phyloP scores from a whole-genome alignment of 1,140 invertebrate species.

The Reticulitermes speratus region DNA sequence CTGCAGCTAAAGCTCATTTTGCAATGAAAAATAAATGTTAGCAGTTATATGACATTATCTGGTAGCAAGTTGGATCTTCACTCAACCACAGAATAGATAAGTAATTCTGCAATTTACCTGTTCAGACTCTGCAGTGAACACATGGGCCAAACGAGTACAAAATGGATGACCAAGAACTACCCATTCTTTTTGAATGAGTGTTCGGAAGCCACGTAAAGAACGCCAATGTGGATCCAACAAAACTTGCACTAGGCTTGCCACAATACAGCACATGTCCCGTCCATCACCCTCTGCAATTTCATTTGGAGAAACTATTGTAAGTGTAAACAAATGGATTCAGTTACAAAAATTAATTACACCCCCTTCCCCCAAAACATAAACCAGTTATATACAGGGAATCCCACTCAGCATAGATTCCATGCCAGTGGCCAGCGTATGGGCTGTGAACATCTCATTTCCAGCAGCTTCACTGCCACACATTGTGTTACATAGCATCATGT shows the following conservation, averaged over 20 bases:
- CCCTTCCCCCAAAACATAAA: not conserved
- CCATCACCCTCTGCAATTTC: conserved; percentile 68
- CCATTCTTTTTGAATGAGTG: conserved; percentile 93
- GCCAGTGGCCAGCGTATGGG: no score
- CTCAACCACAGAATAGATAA: no score
- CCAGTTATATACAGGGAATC: not conserved
- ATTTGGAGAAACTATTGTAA: conserved; percentile 8
- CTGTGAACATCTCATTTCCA: no score
- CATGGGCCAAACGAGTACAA: conserved; percentile 66
- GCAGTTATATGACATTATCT: no score
- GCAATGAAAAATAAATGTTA: no score
- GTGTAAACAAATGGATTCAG: not conserved
- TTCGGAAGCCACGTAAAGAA: conserved; percentile 86
- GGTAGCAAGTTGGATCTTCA: no score
- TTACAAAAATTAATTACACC: not conserved
- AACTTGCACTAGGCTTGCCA: conserved; percentile 85
- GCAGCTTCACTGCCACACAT: no score
- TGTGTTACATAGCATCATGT: no score
- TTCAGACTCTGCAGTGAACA: conserved; percentile 38
- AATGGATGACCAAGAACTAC: conserved; percentile 89
- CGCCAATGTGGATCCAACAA: conserved; percentile 82
- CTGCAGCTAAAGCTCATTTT: no score
- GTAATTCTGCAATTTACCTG: conserved; percentile 40
- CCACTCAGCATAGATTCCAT: not conserved
- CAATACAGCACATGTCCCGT: conserved; percentile 83